Base-by-base conservation (phyloP, 2,888 invertebrate species). In the Lordiphosa andalusiaca region DNA sequence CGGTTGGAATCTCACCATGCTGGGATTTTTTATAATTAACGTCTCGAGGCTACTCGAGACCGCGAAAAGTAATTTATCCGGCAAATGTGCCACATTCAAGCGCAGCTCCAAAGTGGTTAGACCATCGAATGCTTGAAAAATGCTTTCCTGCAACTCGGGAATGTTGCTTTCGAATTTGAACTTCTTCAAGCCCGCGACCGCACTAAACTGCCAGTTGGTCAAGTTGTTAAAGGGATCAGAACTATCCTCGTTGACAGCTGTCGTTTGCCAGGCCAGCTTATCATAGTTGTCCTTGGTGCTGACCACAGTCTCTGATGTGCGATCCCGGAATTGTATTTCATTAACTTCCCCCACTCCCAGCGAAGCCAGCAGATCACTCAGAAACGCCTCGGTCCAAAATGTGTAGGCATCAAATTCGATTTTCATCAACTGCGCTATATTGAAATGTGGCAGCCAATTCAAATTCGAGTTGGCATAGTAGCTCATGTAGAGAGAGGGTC, bases 361-460 rank as follows among this genome's bases (percentile, higher is more conserved):
- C 0, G 55, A 35, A 4, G 51, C 7, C n/a, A 84, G 23, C 4
- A 80, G 38, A 3, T 82, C 71, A 0, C 30, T 13, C 3, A 84
- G 57, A n/a, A 84, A 82, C 0, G 66, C 47, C 9, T 64, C 59
- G 21, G 73, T 64, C 80, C 80, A 80, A 50, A 66, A 80, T 37
- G 44, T 59, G 35, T 80, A 84, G 0, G 80, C 80, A 25, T 80
- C 85, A 25, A 80, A 78, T 44, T 84, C 83, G 23, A 84, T 73
- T 44, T 65, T 64, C 0, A 49, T 58, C 48, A 80, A 59, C 12
- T 66, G 59, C 2, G 23, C 49, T 21, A 80, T 59, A 49, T 75
- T 56, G 30, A 80, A 67, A 3, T 65, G 55, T 4, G 80, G 80
- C 42, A 80, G 35, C 73, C 73, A 73, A 3, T 36, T 25, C 3